Evolutionary conservation across 1,140 invertebrate species (phyloP).

Genomic region (Gyrodactylus salaris): DNA sequence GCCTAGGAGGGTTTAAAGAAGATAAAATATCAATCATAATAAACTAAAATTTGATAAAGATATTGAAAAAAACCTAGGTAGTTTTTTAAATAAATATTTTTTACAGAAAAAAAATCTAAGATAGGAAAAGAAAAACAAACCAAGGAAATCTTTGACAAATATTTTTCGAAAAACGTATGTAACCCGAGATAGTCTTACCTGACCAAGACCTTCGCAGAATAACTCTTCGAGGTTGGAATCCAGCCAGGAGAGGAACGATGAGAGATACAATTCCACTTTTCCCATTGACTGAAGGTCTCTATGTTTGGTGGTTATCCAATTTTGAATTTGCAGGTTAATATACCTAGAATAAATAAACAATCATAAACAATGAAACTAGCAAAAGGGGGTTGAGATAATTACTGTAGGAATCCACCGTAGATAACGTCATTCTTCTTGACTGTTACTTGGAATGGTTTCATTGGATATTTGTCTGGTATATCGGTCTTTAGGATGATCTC

Average conservation of each 20-base stretch:
- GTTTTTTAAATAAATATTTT: too few relatives aligned
- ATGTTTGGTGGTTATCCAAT: neutral
- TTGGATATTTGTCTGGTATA: neutral
- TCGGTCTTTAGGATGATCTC: neutral
- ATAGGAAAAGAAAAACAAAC: too few relatives aligned
- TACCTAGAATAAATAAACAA: neutral
- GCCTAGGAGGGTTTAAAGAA: too few relatives aligned
- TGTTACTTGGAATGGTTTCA: neutral
- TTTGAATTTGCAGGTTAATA: neutral
- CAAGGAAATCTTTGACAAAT: too few relatives aligned
- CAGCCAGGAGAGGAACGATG: slow-evolving; percentile 15
- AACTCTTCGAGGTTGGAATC: slow-evolving; percentile 15
- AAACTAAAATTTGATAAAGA: too few relatives aligned
- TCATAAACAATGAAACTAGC: neutral
- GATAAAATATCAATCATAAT: too few relatives aligned
- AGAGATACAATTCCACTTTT: neutral
- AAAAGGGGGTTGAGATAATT: too few relatives aligned
- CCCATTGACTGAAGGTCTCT: neutral
- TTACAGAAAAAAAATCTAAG: too few relatives aligned
- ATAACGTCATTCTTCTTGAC: neutral
- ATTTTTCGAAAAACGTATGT: too few relatives aligned
- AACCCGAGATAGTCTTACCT: slow-evolving; percentile 13
- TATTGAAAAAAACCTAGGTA: too few relatives aligned
- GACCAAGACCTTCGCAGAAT: slow-evolving; percentile 15
- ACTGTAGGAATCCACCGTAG: neutral